A percentile compares a stretch with the other conserved stretches of the same genome.
Conservation (phyloP, 2,113 vertebrate species). For the Candoia aspera region DNA sequence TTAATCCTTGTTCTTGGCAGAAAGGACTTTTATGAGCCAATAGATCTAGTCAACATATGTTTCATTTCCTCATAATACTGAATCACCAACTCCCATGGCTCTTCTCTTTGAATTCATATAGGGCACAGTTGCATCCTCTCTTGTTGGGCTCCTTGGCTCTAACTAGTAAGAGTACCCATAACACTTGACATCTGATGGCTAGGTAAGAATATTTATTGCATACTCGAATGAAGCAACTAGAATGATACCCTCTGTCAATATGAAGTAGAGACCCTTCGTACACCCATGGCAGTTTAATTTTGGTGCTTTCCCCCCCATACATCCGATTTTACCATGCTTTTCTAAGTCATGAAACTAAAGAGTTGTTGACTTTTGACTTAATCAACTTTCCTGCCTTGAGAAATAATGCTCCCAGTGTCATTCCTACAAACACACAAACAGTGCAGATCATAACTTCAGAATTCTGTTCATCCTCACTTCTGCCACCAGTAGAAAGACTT, state of each 20-base stretch:
- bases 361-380: neutral
- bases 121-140: neutral
- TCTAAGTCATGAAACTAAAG: neutral
- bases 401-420: neutral
- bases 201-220: neutral
- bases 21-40: neutral
- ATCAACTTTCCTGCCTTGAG: neutral
- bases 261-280: neutral
- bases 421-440: neutral
- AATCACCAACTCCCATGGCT: neutral
- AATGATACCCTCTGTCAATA: neutral
- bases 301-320: fast-evolving
- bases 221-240: neutral
- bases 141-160: neutral
- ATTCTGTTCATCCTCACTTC: neutral
- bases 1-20: neutral
- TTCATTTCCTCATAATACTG: neutral
- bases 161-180: neutral
- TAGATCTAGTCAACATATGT: neutral
- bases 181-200: neutral
- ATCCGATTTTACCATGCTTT: neutral
- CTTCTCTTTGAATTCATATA: neutral
- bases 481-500: neutral
- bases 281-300: neutral
- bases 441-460: neutral